Evolutionary conservation across 2,797 vertebrate genomes (phyloP).

Genomic region (Anabas testudineus): DNA sequence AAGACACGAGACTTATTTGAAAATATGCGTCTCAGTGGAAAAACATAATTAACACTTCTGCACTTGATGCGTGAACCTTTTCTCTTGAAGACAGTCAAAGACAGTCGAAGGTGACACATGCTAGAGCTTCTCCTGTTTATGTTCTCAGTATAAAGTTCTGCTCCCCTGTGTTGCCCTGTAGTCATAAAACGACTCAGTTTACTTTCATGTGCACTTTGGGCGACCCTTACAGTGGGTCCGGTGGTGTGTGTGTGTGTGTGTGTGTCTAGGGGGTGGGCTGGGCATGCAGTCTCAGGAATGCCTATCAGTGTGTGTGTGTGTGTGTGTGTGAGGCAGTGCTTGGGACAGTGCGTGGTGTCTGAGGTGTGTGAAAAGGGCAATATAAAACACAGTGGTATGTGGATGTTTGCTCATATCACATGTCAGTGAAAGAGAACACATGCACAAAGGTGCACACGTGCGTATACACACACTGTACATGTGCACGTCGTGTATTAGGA

Average conservation of each 20-base stretch:
- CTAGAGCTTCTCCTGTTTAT: constrained; percentile 37
- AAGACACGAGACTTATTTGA: constrained; percentile 9
- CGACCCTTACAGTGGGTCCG: constrained; percentile 60
- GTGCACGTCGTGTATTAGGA: constrained; percentile 23
- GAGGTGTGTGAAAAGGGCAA: constrained; percentile 27
- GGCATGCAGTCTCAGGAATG: constrained; percentile 63
- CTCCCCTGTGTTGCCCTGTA: constrained; percentile 30
- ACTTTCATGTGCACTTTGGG: constrained; percentile 59
- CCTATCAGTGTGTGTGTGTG: constrained; percentile 44
- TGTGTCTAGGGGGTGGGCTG: constrained; percentile 13
- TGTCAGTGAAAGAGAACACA: background rate
- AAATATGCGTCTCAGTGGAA: background rate
- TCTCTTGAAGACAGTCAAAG: constrained; percentile 4
- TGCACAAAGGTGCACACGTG: constrained; percentile 13
- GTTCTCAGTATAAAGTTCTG: constrained; percentile 24
- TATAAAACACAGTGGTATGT: background rate
- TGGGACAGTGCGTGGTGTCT: constrained; percentile 34
- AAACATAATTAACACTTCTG: background rate
- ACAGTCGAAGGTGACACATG: constrained; percentile 23
- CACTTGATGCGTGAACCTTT: constrained; percentile 5
- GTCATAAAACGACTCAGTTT: constrained; percentile 65
- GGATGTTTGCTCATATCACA: background rate
- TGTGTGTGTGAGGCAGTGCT: constrained; percentile 19
- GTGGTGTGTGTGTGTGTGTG: constrained; percentile 47
- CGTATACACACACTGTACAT: background rate